A percentile compares a stretch with the other conserved stretches of the same genome.
Evolutionary conservation across 1,140 invertebrate genomes (phyloP).

Genomic region (Palaemon carinicauda): DNA sequence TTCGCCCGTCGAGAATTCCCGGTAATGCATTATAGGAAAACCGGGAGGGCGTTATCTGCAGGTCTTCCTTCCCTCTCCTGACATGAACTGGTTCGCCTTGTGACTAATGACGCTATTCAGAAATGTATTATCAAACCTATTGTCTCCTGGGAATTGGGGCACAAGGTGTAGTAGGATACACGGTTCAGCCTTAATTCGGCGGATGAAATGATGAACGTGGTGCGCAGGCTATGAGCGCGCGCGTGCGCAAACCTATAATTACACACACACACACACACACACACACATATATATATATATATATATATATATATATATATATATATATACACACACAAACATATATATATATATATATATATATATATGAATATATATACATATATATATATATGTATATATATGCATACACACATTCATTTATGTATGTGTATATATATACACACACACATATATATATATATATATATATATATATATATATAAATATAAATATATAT

Average conservation of each 20-base stretch:
- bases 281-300: background rate
- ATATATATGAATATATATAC: background rate
- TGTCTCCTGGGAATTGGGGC: too few relatives aligned
- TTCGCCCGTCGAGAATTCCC: too few relatives aligned
- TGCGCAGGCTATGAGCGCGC: too few relatives aligned
- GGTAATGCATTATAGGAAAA: too few relatives aligned
- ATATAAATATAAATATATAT: background rate
- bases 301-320: conserved; percentile 1
- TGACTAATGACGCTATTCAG: too few relatives aligned
- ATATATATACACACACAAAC: too few relatives aligned
- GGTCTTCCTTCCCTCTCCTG: too few relatives aligned
- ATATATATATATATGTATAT: background rate
- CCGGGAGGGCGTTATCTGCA: too few relatives aligned
- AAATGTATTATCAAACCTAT: too few relatives aligned
- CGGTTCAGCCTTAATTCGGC: too few relatives aligned
- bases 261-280: background rate
- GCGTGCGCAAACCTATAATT: background rate
- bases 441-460: background rate
- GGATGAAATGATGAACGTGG: background rate
- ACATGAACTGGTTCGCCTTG: too few relatives aligned
- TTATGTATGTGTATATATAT: background rate
- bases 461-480: background rate
- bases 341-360: background rate
- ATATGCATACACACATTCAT: background rate
- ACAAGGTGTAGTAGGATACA: too few relatives aligned